Evolutionary conservation across 1,140 invertebrate genomes (phyloP).

Genomic region (Pseudomyrmex dendroicus): DNA sequence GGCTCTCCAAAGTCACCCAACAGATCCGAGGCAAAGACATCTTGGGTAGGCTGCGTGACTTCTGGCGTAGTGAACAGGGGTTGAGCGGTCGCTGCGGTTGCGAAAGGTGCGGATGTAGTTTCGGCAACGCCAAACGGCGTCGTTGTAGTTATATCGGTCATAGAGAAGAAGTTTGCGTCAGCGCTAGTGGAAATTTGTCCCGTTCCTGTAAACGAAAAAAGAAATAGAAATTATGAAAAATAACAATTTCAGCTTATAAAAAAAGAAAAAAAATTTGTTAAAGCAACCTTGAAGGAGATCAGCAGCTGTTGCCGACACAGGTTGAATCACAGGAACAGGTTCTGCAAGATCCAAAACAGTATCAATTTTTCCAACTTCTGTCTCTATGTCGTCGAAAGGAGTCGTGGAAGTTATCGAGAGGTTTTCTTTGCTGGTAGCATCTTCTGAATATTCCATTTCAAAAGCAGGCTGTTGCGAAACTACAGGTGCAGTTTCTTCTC

Average conservation of each 20-base stretch:
- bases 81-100: not conserved
- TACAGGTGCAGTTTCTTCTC: constrained; percentile 42
- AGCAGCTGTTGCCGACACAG: constrained; percentile 69
- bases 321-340: constrained; percentile 71
- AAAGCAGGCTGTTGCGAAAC: constrained; percentile 59
- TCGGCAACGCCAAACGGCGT: constrained; percentile 45
- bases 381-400: constrained; percentile 33
- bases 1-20: constrained; percentile 76
- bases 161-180: constrained; percentile 68
- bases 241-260: not conserved
- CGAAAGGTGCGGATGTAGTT: constrained; percentile 12
- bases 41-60: constrained; percentile 31
- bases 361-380: not conserved
- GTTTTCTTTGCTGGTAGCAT: constrained; percentile 69
- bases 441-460: constrained; percentile 60
- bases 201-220: constrained; percentile 66
- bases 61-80: constrained; percentile 42
- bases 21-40: constrained; percentile 74
- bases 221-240: not conserved
- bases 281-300: constrained; percentile 57
- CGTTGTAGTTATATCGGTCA: constrained; percentile 25
- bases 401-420: constrained; percentile 70
- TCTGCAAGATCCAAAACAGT: constrained; percentile 42
- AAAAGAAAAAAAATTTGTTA: not conserved
- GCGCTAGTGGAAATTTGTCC: constrained; percentile 63